Conservation (phyloP, 2,888 invertebrate genomes). For the Stegana nigrithorax region DNA sequence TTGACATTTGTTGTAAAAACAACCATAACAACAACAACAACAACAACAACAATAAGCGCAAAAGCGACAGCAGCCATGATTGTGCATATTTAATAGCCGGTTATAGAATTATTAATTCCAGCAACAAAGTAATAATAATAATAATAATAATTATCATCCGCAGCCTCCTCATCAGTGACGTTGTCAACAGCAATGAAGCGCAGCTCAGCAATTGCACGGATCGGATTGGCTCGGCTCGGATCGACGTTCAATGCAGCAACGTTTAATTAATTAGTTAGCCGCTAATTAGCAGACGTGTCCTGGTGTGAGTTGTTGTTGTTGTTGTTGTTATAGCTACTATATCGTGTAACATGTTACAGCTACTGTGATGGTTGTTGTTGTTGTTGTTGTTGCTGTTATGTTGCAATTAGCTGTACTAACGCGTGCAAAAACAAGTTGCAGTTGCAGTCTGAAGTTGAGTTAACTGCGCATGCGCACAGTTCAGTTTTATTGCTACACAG, state of each 20-base stretch:
- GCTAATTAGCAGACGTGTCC: conserved; percentile 27
- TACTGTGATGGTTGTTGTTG: conserved; percentile 26
- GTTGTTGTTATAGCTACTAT: conserved; percentile 27
- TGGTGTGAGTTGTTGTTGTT: conserved; percentile 30
- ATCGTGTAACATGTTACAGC: conserved; percentile 14
- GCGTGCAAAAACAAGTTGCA: too few relatives aligned
- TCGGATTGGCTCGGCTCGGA: too few relatives aligned
- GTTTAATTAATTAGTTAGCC: conserved; percentile 43
- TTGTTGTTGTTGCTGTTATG: conserved; percentile 22
- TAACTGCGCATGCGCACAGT: conserved; percentile 50
- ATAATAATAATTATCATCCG: conserved; percentile 2
- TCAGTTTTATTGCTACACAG: conserved; percentile 34
- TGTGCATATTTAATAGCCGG: conserved; percentile 1
- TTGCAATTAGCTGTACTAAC: too few relatives aligned
- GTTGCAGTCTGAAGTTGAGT: background rate
- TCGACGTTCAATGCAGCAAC: too few relatives aligned
- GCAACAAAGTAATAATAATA: background rate
- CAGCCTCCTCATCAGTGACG: too few relatives aligned
- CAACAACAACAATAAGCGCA: background rate
- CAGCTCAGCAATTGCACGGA: too few relatives aligned
- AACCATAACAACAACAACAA: background rate
- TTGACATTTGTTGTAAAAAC: conserved; percentile 33
- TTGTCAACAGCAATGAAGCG: too few relatives aligned
- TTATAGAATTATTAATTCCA: too few relatives aligned
- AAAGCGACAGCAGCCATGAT: background rate